Percentiles rank a stretch among this genome's conserved stretches.
Conservation (phyloP, 2,797 vertebrate species). For the Kryptolebias ocellatus region DNA sequence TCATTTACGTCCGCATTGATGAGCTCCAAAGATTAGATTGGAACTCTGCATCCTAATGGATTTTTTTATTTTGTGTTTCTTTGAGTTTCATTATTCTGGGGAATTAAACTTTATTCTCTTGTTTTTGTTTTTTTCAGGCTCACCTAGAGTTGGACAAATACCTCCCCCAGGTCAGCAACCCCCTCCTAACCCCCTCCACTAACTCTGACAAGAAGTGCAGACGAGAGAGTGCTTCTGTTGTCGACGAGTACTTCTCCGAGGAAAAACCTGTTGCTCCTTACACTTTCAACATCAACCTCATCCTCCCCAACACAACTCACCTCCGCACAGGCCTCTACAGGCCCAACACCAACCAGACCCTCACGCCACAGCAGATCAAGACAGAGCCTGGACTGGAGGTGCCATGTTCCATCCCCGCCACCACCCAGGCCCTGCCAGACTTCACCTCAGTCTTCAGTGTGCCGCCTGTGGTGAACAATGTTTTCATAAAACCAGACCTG, state of each 20-base stretch:
- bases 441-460: conserved; percentile 93
- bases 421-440: conserved; percentile 87
- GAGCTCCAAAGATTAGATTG: too few species aligned
- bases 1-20: too few species aligned
- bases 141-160: conserved; percentile 90
- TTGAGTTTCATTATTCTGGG: too few species aligned
- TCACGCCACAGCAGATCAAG: conserved; percentile 83
- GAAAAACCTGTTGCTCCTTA: conserved; percentile 85
- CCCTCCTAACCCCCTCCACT: conserved; percentile 40
- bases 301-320: conserved; percentile 89
- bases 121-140: conserved; percentile 57
- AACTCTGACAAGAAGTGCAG: conserved; percentile 87
- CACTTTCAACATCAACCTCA: conserved; percentile 92
- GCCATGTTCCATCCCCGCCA: conserved; percentile 71
- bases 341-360: conserved; percentile 71
- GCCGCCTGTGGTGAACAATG: conserved; percentile 85
- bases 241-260: conserved; percentile 90
- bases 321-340: conserved; percentile 90
- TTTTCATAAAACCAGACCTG: conserved; percentile 90
- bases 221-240: conserved; percentile 90
- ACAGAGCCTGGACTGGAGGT: conserved; percentile 85
- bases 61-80: too few species aligned
- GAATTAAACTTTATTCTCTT: not conserved
- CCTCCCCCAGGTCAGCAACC: conserved; percentile 71
- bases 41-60: too few species aligned